phyloP scores from a whole-genome alignment of 2,113 vertebrate genomes.

The Mastomys natalensis region DNA sequence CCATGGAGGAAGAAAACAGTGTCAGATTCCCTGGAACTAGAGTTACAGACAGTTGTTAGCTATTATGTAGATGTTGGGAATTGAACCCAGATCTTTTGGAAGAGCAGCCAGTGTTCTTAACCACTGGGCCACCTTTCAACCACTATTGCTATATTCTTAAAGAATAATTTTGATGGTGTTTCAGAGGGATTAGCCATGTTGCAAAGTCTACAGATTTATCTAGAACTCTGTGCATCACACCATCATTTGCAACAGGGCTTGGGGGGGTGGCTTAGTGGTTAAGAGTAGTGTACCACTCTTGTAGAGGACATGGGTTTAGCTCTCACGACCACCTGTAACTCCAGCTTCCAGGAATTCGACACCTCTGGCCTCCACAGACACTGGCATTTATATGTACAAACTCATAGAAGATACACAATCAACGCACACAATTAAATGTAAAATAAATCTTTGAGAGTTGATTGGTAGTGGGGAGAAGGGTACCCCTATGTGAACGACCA shows the following conservation, averaged over 20 bases:
- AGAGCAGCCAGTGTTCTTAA: neutral
- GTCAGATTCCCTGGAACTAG: neutral
- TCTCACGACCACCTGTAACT: neutral
- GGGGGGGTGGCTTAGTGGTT: neutral
- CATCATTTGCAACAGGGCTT: neutral
- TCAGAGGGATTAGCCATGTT: neutral
- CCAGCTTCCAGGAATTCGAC: no score
- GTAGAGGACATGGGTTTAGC: neutral
- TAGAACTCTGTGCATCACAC: neutral
- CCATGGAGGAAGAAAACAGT: neutral
- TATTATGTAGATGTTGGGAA: neutral
- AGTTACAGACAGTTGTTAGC: neutral
- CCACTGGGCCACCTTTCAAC: neutral
- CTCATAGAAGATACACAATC: neutral
- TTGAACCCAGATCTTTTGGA: neutral
- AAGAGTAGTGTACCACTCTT: neutral
- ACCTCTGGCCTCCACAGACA: neutral
- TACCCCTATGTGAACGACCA: neutral
- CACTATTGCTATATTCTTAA: neutral
- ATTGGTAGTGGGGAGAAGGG: neutral
- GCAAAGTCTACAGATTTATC: neutral
- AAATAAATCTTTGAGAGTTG: neutral
- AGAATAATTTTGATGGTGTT: neutral
- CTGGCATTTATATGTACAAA: no score
- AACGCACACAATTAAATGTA: neutral